phyloP scores from a whole-genome alignment of 2,797 vertebrate genomes.

The Eutrigla gurnardus region DNA sequence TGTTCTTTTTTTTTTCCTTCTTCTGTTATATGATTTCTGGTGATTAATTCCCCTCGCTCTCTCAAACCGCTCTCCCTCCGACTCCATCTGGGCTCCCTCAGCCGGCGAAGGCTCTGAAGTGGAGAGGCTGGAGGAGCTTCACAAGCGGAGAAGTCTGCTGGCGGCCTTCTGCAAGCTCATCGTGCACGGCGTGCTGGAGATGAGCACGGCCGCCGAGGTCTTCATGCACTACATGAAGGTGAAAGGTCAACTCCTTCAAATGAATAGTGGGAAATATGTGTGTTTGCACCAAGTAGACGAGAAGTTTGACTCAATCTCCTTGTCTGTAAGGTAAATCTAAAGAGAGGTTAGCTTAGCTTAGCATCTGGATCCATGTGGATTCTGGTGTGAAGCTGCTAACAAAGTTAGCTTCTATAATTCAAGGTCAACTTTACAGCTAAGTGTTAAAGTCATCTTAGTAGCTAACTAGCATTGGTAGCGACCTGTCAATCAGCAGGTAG shows the following conservation, averaged over 20 bases:
- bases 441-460: no score
- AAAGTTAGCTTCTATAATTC: no score
- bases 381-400: no score
- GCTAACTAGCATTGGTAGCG: no score
- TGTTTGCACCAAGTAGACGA: not conserved
- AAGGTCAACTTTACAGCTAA: no score
- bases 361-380: not conserved
- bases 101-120: constrained; percentile 73
- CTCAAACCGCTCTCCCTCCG: constrained; percentile 22
- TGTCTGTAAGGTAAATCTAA: not conserved
- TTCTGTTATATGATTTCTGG: constrained; percentile 55
- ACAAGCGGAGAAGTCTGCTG: constrained; percentile 87
- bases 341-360: constrained; percentile 15
- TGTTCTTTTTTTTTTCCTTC: constrained; percentile 55
- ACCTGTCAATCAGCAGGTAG: no score
- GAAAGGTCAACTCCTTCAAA: constrained; percentile 21
- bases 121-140: constrained; percentile 84
- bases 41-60: constrained; percentile 48
- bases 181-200: constrained; percentile 88
- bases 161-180: constrained; percentile 92
- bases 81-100: constrained; percentile 57
- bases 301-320: not conserved
- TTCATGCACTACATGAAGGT: constrained; percentile 93
- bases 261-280: not conserved
- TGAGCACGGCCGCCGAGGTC: constrained; percentile 88